Evolutionary conservation across 2,888 invertebrate genomes (phyloP).

Genomic region (Dendrolimus pini): DNA sequence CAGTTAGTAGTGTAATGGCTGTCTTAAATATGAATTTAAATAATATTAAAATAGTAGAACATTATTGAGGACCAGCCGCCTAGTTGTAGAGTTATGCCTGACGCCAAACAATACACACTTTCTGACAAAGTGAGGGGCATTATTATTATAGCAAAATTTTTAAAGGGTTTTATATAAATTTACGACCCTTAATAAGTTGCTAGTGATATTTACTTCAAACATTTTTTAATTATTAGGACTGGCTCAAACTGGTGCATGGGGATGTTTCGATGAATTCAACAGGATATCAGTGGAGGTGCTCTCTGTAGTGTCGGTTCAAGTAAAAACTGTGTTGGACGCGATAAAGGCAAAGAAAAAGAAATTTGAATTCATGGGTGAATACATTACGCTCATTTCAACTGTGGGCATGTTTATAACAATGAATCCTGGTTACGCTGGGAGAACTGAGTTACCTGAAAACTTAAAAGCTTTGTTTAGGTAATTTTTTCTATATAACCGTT

Average conservation of each 20-base stretch:
- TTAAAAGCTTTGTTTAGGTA: conserved; percentile 80
- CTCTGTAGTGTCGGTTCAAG: conserved; percentile 97
- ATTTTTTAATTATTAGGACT: conserved; percentile 65
- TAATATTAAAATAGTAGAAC: too few species aligned
- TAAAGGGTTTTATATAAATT: too few species aligned
- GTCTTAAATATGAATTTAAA: too few species aligned
- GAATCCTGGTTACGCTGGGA: conserved; percentile 97
- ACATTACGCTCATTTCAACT: conserved; percentile 83
- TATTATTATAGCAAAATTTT: too few species aligned
- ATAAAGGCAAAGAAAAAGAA: conserved; percentile 87
- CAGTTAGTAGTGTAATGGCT: too few species aligned
- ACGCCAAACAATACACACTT: too few species aligned
- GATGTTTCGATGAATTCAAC: conserved; percentile 98
- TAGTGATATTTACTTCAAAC: too few species aligned
- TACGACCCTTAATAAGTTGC: too few species aligned
- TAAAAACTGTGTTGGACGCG: conserved; percentile 90
- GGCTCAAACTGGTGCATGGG: conserved; percentile 97
- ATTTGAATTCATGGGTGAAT: conserved; percentile 92
- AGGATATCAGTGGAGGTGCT: conserved; percentile 95
- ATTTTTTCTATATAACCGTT: conserved; percentile 1
- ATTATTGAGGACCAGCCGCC: too few species aligned
- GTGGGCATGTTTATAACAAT: conserved; percentile 96
- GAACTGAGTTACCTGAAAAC: conserved; percentile 93
- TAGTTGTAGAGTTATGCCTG: too few species aligned
- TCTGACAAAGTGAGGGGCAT: too few species aligned